Evolutionary conservation across 1,140 invertebrate genomes (phyloP).

Genomic region (Littorina saxatilis): DNA sequence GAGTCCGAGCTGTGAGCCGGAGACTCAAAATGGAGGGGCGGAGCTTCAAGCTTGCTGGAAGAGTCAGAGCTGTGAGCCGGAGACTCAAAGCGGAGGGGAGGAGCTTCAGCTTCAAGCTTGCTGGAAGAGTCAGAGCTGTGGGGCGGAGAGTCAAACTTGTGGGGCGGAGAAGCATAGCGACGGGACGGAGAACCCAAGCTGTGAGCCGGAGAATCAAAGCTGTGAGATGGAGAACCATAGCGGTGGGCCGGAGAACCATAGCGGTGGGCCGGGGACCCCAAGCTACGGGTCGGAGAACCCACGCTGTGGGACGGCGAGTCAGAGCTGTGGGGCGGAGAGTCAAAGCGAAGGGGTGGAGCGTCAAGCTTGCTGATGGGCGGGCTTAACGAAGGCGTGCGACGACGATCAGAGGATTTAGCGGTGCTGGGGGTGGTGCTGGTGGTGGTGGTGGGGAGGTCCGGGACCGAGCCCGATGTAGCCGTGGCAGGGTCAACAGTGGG

Average conservation of each 20-base stretch:
- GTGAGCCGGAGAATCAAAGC: conserved; percentile 39
- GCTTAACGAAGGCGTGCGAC: conserved; percentile 62
- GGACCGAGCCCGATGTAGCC: conserved; percentile 50
- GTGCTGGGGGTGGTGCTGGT: conserved; percentile 27
- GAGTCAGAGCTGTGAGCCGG: conserved; percentile 43
- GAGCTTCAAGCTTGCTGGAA: conserved; percentile 43
- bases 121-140: conserved; percentile 38
- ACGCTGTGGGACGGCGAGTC: conserved; percentile 21
- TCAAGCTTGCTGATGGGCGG: conserved; percentile 41
- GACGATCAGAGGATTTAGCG: conserved; percentile 55
- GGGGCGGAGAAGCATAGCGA: conserved; percentile 16
- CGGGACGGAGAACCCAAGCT: conserved; percentile 30
- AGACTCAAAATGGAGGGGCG: conserved; percentile 8
- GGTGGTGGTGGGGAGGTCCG: conserved; percentile 39
- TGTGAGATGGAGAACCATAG: conserved; percentile 30
- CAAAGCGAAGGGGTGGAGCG: neutral
- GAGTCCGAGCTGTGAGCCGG: conserved; percentile 23
- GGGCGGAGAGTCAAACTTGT: conserved; percentile 25
- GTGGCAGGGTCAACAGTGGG: conserved; percentile 62
- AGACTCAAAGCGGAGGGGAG: conserved; percentile 21
- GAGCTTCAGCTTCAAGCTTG: conserved; percentile 41
- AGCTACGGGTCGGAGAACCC: conserved; percentile 42
- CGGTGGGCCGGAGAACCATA: conserved; percentile 21
- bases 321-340: conserved; percentile 31
- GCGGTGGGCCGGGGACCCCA: conserved; percentile 14